Evolutionary conservation across 2,888 invertebrate genomes (phyloP).

Genomic region (Drosophila colorata): DNA sequence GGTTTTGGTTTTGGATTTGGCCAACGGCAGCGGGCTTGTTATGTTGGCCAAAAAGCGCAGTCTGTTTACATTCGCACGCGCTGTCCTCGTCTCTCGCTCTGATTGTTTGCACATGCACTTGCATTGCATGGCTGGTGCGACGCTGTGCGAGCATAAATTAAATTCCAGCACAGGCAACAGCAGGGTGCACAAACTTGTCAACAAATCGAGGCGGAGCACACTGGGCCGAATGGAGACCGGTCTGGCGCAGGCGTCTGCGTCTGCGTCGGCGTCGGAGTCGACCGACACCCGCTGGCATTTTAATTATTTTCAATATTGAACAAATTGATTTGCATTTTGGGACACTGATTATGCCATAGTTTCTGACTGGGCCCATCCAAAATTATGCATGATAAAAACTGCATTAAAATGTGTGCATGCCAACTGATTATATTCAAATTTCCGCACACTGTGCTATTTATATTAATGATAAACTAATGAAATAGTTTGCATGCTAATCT

Average conservation of each 20-base stretch:
- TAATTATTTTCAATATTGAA: slow-evolving; percentile 82
- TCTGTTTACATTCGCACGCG: slow-evolving; percentile 61
- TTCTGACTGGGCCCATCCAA: slow-evolving; percentile 33
- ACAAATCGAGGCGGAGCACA: slow-evolving; percentile 36
- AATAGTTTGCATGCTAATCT: slow-evolving; percentile 74
- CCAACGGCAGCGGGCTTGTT: slow-evolving; percentile 23
- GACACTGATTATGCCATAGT: slow-evolving; percentile 72
- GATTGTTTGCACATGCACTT: slow-evolving; percentile 65
- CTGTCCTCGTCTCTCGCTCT: slow-evolving; percentile 15
- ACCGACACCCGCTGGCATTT: slow-evolving; percentile 68
- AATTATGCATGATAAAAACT: slow-evolving; percentile 74
- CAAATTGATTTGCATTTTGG: slow-evolving; percentile 82
- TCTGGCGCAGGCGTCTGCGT: neutral
- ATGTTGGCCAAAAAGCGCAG: slow-evolving; percentile 66
- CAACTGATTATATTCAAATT: slow-evolving; percentile 76
- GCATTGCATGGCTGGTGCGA: slow-evolving; percentile 53
- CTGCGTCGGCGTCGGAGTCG: neutral
- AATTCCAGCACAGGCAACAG: slow-evolving; percentile 46
- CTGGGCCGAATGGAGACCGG: neutral
- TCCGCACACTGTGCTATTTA: slow-evolving; percentile 60
- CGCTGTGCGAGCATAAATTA: slow-evolving; percentile 66
- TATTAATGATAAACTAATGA: slow-evolving; percentile 75
- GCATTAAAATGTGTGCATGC: slow-evolving; percentile 65
- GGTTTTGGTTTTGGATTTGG: slow-evolving; percentile 5
- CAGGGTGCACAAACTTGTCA: slow-evolving; percentile 53